Conservation (phyloP, 2,113 vertebrate genomes). For the Erythrocercus mccallii region DNA sequence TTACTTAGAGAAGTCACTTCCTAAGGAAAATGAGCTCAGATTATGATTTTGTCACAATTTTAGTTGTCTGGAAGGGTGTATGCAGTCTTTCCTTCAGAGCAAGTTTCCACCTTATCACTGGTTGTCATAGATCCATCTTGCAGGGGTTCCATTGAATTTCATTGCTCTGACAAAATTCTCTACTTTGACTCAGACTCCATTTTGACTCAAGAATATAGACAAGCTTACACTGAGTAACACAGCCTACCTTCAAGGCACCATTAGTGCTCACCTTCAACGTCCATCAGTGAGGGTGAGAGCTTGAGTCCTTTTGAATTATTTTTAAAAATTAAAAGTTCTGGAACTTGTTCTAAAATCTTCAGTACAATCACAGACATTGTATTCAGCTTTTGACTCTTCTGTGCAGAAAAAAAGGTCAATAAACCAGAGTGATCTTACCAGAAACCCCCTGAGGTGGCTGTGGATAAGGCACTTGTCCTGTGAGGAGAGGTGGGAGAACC, state of each 20-base stretch:
- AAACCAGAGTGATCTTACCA: not conserved
- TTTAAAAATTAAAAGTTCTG: not conserved
- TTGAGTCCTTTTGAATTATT: not conserved
- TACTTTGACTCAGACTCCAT: not conserved
- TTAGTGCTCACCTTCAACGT: not conserved
- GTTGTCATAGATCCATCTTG: not conserved
- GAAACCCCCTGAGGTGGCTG: not conserved
- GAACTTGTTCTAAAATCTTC: not conserved
- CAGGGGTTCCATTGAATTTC: not conserved
- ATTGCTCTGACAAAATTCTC: not conserved
- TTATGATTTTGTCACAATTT: not conserved
- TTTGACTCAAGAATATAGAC: not conserved
- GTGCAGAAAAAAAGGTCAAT: not conserved
- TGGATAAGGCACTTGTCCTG: rapidly evolving
- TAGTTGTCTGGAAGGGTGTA: not conserved
- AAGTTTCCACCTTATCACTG: not conserved
- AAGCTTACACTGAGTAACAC: not conserved
- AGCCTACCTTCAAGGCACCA: not conserved
- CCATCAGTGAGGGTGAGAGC: not conserved
- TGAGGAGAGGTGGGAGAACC: not conserved
- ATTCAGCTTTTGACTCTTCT: not conserved
- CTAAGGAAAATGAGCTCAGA: not conserved
- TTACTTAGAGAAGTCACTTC: not conserved
- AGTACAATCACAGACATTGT: not conserved
- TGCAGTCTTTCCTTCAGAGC: not conserved